These are phyloP conservation scores for Sebastes reedi DNA, from an alignment of 2,797 vertebrate species.

Conservation along the genomic window DNA sequence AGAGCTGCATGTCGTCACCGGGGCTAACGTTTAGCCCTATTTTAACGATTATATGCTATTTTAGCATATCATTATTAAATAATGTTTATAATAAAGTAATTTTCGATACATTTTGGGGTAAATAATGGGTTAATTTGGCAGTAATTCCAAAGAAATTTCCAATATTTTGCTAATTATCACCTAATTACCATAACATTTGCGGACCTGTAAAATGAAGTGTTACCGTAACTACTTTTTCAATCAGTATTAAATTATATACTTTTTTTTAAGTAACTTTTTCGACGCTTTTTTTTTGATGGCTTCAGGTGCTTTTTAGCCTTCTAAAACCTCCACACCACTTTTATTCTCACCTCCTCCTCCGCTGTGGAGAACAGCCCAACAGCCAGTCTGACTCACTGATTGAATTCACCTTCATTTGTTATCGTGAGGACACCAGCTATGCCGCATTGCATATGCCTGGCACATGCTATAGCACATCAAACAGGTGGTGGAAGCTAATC, in stretches of 20 bases:
- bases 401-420: constrained; percentile 70
- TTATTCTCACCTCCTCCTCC: not conserved
- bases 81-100: too few species aligned
- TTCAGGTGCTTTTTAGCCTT: not conserved
- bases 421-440: constrained; percentile 50
- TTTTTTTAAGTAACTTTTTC: not conserved
- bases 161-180: too few species aligned
- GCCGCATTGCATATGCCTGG: constrained; percentile 61
- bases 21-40: not conserved
- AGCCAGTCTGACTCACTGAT: constrained; percentile 35
- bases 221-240: not conserved
- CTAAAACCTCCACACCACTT: not conserved
- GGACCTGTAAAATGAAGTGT: too few species aligned
- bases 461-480: constrained; percentile 48
- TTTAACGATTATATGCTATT: too few species aligned
- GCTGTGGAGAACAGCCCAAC: not conserved
- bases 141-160: too few species aligned
- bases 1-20: not conserved
- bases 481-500: constrained; percentile 66
- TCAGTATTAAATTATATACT: not conserved
- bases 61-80: too few species aligned
- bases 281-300: not conserved
- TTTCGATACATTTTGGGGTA: too few species aligned
- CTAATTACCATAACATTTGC: too few species aligned
- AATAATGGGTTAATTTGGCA: too few species aligned